Evolutionary conservation across 2,888 invertebrate genomes (phyloP).

Genomic region (Ornithoptera priamus): DNA sequence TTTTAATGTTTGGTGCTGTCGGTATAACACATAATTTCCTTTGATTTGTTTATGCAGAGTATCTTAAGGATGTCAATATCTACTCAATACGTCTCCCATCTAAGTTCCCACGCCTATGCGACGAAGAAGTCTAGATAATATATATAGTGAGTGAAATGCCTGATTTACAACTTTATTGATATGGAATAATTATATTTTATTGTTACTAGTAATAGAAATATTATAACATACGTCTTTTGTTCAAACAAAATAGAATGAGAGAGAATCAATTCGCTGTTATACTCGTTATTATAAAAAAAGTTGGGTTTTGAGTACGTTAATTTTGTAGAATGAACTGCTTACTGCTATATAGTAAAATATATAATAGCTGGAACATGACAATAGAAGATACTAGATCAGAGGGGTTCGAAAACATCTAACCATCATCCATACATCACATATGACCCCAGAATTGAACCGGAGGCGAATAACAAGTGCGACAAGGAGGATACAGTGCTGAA

Average conservation of each 20-base stretch:
- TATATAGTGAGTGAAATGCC: not conserved
- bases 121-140: not conserved
- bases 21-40: constrained; percentile 7
- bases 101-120: constrained; percentile 22
- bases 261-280: no score
- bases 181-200: not conserved
- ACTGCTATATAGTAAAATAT: no score
- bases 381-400: no score
- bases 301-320: no score
- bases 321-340: no score
- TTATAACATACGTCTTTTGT: not conserved
- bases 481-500: not conserved
- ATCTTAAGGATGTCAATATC: constrained; percentile 18
- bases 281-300: no score
- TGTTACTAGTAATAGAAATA: not conserved
- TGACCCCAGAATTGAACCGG: no score
- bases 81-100: constrained; percentile 15
- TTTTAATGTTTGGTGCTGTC: constrained; percentile 16
- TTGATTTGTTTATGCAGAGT: constrained; percentile 5
- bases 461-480: no score
- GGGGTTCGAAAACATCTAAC: no score
- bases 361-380: no score
- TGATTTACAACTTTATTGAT: constrained; percentile 6
- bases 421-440: no score
- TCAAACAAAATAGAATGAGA: no score